These are phyloP conservation scores for Mercenaria mercenaria DNA, from an alignment of 1,140 invertebrate genomes.

Conservation along the genomic window DNA sequence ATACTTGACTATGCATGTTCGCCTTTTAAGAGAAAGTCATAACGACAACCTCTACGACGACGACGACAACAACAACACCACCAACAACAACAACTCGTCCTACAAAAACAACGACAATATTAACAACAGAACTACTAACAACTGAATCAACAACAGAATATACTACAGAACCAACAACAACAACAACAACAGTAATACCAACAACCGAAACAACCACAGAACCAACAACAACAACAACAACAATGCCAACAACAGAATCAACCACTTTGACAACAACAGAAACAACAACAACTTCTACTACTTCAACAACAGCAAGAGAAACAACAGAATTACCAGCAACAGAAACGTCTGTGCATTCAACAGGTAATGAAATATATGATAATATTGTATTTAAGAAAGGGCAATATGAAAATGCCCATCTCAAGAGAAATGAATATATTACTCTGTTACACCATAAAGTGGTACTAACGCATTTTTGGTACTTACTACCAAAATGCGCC, in stretches of 20 bases:
- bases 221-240: not conserved
- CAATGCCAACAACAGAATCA: not conserved
- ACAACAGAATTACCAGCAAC: not conserved
- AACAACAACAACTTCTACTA: too few relatives aligned
- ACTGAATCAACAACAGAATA: not conserved
- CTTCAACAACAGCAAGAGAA: not conserved
- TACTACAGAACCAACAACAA: not conserved
- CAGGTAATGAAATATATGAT: too few relatives aligned
- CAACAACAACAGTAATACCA: not conserved
- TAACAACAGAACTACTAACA: not conserved
- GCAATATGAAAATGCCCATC: too few relatives aligned
- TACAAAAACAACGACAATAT: not conserved
- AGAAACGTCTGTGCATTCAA: not conserved
- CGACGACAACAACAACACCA: not conserved
- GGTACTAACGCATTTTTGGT: too few relatives aligned
- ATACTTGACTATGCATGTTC: too few relatives aligned
- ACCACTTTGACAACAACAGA: not conserved
- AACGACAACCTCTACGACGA: not conserved
- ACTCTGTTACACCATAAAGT: too few relatives aligned
- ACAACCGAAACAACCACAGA: not conserved
- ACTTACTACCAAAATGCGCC: too few relatives aligned
- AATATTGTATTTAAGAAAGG: too few relatives aligned
- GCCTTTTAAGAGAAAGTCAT: not conserved
- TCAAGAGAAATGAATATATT: too few relatives aligned
- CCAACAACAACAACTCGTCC: slow-evolving; percentile 15